These are phyloP conservation scores for Stenichneumon culpator DNA, from an alignment of 2,888 invertebrate genomes.

Conservation along the genomic window DNA sequence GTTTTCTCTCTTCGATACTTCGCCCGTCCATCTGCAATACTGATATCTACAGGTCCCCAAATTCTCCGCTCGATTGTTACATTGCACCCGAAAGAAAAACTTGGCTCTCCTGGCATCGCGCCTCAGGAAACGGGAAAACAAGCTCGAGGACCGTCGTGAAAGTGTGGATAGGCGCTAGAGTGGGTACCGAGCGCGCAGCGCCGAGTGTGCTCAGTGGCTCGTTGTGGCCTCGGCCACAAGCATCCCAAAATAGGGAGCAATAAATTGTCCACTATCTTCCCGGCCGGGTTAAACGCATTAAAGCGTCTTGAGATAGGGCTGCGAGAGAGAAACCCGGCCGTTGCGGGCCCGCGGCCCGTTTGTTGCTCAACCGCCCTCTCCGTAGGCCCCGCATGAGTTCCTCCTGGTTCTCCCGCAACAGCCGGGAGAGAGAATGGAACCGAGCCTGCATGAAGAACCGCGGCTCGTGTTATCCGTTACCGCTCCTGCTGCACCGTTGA, in stretches of 20 bases:
- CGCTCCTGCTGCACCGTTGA: constrained; percentile 55
- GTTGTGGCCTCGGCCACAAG: constrained; percentile 47
- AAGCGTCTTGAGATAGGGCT: constrained; percentile 83
- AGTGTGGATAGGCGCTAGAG: background rate
- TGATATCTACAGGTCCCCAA: too few relatives aligned
- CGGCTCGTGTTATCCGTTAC: constrained; percentile 72
- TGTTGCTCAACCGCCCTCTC: constrained; percentile 80
- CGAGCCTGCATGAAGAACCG: constrained; percentile 76
- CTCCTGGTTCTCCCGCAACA: constrained; percentile 40
- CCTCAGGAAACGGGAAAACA: background rate
- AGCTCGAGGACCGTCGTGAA: background rate
- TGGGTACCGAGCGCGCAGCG: background rate
- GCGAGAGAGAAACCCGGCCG: constrained; percentile 61
- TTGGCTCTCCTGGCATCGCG: background rate
- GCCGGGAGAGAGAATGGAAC: constrained; percentile 23
- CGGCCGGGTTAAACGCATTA: constrained; percentile 83
- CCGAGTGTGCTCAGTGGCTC: constrained; percentile 20
- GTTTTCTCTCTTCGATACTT: too few relatives aligned
- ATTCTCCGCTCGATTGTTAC: too few relatives aligned
- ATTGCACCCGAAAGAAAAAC: too few relatives aligned
- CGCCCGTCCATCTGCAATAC: too few relatives aligned
- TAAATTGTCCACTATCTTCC: constrained; percentile 84
- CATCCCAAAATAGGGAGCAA: constrained; percentile 83
- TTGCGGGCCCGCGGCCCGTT: constrained; percentile 80
- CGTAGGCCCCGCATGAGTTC: constrained; percentile 29